A percentile compares a stretch with the other conserved stretches of the same genome.
These are phyloP conservation scores for Proteles cristata DNA, from an alignment of 2,113 vertebrate genomes.

Conservation along the genomic window DNA sequence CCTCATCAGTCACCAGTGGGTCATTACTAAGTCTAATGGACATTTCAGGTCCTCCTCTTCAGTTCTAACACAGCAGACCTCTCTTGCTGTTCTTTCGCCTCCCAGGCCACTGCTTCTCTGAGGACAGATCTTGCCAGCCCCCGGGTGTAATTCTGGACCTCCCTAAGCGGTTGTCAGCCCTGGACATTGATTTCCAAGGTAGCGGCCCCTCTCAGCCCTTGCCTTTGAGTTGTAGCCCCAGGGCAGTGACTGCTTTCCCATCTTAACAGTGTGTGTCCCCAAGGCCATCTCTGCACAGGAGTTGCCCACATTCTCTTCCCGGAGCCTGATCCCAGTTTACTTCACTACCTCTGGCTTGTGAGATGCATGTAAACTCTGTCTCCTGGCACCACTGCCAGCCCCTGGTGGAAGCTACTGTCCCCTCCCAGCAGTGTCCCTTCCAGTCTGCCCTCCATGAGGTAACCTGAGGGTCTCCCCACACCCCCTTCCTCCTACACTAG, in stretches of 20 bases:
- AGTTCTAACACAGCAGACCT: neutral
- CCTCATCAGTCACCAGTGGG: neutral
- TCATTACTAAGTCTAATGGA: neutral
- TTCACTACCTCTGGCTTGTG: neutral
- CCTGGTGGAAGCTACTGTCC: neutral
- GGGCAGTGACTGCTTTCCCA: no score
- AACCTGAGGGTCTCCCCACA: neutral
- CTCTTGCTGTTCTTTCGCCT: neutral
- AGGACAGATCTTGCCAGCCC: neutral
- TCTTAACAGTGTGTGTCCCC: neutral
- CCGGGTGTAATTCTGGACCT: neutral
- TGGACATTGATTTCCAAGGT: neutral
- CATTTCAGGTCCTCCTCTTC: neutral
- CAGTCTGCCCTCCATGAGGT: neutral
- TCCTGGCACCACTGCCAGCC: neutral
- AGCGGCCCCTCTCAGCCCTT: neutral
- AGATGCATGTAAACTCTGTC: neutral
- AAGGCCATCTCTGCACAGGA: neutral
- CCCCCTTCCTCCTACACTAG: neutral
- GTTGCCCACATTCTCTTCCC: neutral
- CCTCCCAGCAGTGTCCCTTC: neutral
- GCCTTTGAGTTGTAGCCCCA: neutral
- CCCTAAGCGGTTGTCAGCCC: neutral
- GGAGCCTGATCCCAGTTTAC: neutral
- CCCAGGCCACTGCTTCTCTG: neutral